These are phyloP conservation scores for Gracilinanus agilis DNA, from an alignment of 2,113 vertebrate species.

Conservation along the genomic window DNA sequence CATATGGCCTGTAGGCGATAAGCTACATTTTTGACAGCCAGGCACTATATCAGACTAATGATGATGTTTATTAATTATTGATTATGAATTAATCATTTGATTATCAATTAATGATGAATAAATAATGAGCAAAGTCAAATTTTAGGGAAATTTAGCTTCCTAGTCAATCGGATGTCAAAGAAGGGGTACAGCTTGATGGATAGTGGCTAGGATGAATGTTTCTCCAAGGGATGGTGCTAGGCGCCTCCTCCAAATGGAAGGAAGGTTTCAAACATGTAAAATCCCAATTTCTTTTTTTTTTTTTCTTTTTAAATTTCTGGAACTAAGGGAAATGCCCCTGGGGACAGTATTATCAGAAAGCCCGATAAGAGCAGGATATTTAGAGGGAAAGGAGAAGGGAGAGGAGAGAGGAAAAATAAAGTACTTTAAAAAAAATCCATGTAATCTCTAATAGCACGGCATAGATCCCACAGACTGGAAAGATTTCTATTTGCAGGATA, in stretches of 20 bases:
- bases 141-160: slow-evolving; percentile 26
- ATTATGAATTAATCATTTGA: too few relatives aligned
- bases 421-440: background rate
- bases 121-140: background rate
- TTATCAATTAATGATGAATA: too few relatives aligned
- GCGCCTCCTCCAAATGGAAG: background rate
- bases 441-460: background rate
- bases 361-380: background rate
- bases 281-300: background rate
- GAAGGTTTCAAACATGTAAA: background rate
- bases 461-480: background rate
- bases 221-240: background rate
- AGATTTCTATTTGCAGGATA: background rate
- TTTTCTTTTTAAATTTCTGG: slow-evolving; percentile 10
- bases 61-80: too few relatives aligned
- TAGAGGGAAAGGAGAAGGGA: background rate
- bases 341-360: background rate
- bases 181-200: background rate
- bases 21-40: background rate
- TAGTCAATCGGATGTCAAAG: background rate
- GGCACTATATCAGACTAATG: background rate
- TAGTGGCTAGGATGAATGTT: background rate
- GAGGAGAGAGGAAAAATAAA: background rate
- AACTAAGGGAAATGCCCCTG: background rate
- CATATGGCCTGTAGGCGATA: background rate